These are phyloP conservation scores for Porites rus DNA, from an alignment of 92 coral and sea anemone species.

Conservation along the genomic window DNA sequence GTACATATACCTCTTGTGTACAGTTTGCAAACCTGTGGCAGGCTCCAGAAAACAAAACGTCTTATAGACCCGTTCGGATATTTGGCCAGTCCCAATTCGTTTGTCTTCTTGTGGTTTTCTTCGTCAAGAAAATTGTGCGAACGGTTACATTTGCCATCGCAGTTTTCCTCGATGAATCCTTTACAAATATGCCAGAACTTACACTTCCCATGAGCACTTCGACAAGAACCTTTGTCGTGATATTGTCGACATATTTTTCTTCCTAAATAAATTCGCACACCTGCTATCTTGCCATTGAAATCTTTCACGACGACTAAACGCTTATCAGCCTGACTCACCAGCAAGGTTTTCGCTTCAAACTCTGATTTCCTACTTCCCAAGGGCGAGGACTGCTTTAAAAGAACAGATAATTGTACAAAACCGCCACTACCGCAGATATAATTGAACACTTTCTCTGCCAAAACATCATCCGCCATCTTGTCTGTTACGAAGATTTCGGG, in stretches of 20 bases:
- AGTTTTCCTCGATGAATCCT: slow-evolving; percentile 51
- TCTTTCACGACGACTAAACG: slow-evolving; percentile 21
- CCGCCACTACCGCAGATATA: slow-evolving; percentile 43
- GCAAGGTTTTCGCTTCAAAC: slow-evolving; percentile 11
- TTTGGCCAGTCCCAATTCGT: slow-evolving; percentile 34
- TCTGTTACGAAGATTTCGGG: not conserved
- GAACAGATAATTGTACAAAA: slow-evolving; percentile 4
- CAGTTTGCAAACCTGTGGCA: slow-evolving; percentile 57
- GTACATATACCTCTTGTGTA: slow-evolving; percentile 41
- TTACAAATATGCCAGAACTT: slow-evolving; percentile 59
- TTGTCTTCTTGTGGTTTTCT: slow-evolving; percentile 25
- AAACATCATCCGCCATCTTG: slow-evolving; percentile 2
- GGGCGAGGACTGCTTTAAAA: slow-evolving; percentile 45
- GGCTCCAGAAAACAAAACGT: slow-evolving; percentile 33
- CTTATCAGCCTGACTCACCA: not conserved
- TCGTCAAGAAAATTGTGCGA: slow-evolving; percentile 40
- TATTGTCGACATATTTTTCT: slow-evolving; percentile 48
- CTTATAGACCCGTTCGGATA: slow-evolving; percentile 10
- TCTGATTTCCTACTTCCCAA: slow-evolving; percentile 6
- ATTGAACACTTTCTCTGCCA: slow-evolving; percentile 42
- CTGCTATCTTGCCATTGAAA: slow-evolving; percentile 20
- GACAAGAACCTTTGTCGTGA: slow-evolving; percentile 27
- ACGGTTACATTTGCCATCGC: slow-evolving; percentile 18
- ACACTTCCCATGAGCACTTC: not conserved
- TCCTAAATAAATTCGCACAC: slow-evolving; percentile 36